A percentile compares a stretch with the other conserved stretches of the same genome.
phyloP scores from a whole-genome alignment of 64 coral and sea anemone genomes.

The Hydrozoanthus tunicans region DNA sequence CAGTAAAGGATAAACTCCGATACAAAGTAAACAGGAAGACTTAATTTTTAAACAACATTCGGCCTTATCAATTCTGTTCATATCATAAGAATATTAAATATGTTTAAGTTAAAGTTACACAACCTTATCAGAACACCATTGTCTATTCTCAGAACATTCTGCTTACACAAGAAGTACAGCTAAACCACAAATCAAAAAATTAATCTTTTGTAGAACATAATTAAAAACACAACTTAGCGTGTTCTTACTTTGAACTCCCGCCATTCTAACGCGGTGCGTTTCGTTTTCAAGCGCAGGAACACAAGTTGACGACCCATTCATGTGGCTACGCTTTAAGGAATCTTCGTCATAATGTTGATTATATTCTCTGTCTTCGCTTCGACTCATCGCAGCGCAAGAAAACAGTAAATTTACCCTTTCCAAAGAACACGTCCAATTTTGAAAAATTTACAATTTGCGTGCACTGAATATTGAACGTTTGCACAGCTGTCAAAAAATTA shows the following conservation, averaged over 20 bases:
- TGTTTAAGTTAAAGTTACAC: neutral
- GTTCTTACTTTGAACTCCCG: constrained; percentile 12
- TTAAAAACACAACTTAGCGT: neutral
- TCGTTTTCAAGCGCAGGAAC: constrained; percentile 27
- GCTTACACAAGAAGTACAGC: too few species aligned
- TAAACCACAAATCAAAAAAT: too few species aligned
- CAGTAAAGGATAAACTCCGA: neutral
- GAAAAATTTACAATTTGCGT: neutral
- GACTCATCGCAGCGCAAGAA: constrained; percentile 4
- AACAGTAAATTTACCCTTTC: neutral
- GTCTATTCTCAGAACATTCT: too few species aligned
- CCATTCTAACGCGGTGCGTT: neutral
- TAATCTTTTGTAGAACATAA: too few species aligned
- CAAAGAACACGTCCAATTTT: neutral
- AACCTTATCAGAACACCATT: too few species aligned
- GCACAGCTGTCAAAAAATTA: constrained; percentile 31
- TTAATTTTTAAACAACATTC: neutral
- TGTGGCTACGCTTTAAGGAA: neutral
- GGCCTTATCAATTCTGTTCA: neutral
- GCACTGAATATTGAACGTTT: neutral
- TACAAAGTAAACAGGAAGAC: neutral
- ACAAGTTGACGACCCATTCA: constrained; percentile 12
- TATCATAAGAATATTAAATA: neutral
- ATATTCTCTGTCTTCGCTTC: neutral
- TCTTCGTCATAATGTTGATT: constrained; percentile 36